Base-by-base conservation (phyloP, 2,797 vertebrate genomes). In the Aeoliscus strigatus region DNA sequence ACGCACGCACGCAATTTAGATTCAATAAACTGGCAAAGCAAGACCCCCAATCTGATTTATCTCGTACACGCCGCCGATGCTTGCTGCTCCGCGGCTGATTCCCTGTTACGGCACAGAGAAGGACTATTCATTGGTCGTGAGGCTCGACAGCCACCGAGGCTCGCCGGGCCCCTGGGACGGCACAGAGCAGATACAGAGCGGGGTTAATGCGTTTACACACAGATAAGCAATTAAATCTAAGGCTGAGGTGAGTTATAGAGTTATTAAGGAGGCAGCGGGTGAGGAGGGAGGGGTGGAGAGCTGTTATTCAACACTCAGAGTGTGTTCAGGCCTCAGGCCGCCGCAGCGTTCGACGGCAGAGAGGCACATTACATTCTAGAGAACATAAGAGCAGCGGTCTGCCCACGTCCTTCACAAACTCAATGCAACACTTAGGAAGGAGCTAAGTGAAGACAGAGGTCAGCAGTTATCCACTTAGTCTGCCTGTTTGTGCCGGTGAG, bases 21-120 rank as follows among this genome's bases (percentile, higher is more conserved):
- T 94, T 94, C 92, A 98, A 96, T 96, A 94, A 96, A 94, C 90
- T 86, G 70, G 78, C 79, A 85, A 83, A 91, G 88, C 86, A 86
- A 83, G 87, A 77, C 69, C 88, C 88, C 84, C 89, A 89, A 93
- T 93, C 89, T 88, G 91, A 97, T 96, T 97, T 94, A 92, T 93
- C 91, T 91, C 74, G 91, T 91, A 89, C 86, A 86, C 75, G 70
- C 73, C 51, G 70, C 71, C 81, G 59, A 84, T 79, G 83, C 78
- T 82, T 77, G 80, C 80, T 79, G 77, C 83, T 73, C 73, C 72
- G 73, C 82, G 61, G 81, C 77, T 84, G 84, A 90, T 89, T 89
- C 89, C 88, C 86, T 86, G 85, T 89, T 86, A 87, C 82, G 85
- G 83, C 84, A 88, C 85, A 85, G 80, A 82, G 72, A 85, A 83